Evolutionary conservation across 2,113 vertebrate genomes (phyloP), one percentile per base, ranked within the genome.

Genomic region (Desmodus rotundus): DNA sequence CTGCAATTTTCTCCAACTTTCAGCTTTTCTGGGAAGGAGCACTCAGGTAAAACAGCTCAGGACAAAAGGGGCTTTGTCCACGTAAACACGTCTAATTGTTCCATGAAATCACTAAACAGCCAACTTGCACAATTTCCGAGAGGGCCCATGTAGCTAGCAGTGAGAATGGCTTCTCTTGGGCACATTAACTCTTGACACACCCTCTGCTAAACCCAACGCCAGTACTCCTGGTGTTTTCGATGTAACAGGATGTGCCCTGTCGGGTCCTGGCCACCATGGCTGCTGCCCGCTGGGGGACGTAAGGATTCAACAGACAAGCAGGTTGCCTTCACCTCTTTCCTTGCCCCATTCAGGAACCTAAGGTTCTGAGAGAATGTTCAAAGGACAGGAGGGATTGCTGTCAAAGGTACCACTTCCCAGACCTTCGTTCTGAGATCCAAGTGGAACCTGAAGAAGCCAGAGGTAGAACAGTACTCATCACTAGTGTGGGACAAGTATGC

Each of bases 21-120:
- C 28, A 41, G 47, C 72, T 72, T 96, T 90, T 84, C 89, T 95
- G 91, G 82, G 80, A 96, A 96, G 72, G 15, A 76, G 28, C 8
- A 22, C 41, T 3, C 15, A 65, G 0, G 0, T 54, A 88, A 87
- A 76, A 63, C 7, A 4, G 33, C 61, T 36, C 56, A 4, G 72
- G 3, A 4, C 0, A 52, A 95, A 87, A 43, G 73, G 52, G 43
- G 47, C 54, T 86, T 86, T 85, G 96, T 89, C 72, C 43, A 24
- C 0, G 14, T 86, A 94, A 96, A 88, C 0, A 0, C 2, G 0
- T 36, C 90, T 85, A 96, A 97, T 22, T 72, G 26, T 80, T 52
- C 1, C 45, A 0, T 0, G 45, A 78, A 93, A 89, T n/a, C 38
- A 52, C 33, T 0, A 0, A 76, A 74, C 89, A 92, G 54, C 31